Evolutionary conservation across 2,888 invertebrate genomes (phyloP), one percentile per base, ranked within the genome.

Genomic region (Noctua janthina): DNA sequence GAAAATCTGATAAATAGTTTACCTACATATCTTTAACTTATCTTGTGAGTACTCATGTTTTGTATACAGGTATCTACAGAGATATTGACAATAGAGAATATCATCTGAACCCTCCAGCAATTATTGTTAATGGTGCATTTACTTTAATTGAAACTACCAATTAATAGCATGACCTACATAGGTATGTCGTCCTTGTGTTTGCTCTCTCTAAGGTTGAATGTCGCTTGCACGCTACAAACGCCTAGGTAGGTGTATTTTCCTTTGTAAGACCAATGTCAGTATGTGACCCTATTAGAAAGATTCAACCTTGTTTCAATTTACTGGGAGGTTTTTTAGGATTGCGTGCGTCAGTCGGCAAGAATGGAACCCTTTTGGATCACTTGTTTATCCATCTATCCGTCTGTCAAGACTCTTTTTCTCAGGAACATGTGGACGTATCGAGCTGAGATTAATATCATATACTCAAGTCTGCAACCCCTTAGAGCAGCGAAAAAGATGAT

Each of bases 1-100:
- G 13, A 39, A 80, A 39, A 80, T 78, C 80, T 54, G 23, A 35
- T 51, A 23, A 13, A 15, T 56, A 62, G 11, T 13, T 75, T 62
- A 76, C 39, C 35, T 20, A n/a, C 29, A 29, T 76, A 62, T n/a
- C 23, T 68, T 23, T 17, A 17, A 76, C 3, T 43, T 73, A 56
- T 46, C 35, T 76, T 51, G 15, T 67, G 15, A 39, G 17, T 10
- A 35, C 64, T 20, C 10, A 35, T 35, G 35, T 46, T 17, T 35
- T 46, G 29, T 56, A 4, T 59, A 23, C 0, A 11, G 59, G 15
- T 62, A 29, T 29, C 62, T 3, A 43, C 23, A 46, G 35, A 15
- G 2, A 56, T 56, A 17, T 29, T 49, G 10, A 66, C 35, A 46
- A 23, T 23, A 43, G 2, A 5, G 39, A 59, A 59, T n/a, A n/a